phyloP scores from a whole-genome alignment of 2,113 vertebrate genomes.

The Oncorhynchus kisutch region DNA sequence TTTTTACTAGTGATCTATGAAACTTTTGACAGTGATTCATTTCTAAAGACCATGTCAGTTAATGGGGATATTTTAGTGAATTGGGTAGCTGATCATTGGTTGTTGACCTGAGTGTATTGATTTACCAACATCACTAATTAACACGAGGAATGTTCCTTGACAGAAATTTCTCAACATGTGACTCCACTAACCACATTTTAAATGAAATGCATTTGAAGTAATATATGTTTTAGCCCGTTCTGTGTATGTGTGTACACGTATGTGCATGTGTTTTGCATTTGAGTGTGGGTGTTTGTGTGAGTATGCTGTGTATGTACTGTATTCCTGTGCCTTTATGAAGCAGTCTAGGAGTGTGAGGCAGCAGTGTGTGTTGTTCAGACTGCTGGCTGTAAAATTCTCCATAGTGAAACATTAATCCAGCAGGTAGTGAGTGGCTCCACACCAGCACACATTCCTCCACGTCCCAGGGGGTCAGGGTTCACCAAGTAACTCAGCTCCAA shows the following conservation, averaged over 20 bases:
- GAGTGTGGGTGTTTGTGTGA: no score
- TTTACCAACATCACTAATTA: background rate
- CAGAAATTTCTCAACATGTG: no score
- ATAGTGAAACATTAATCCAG: slow-evolving; percentile 32
- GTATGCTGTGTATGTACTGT: no score
- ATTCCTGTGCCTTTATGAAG: background rate
- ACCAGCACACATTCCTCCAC: slow-evolving; percentile 23
- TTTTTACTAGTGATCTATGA: no score
- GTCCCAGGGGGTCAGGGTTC: slow-evolving; percentile 19
- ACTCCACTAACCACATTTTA: no score
- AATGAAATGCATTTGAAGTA: no score
- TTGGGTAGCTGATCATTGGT: background rate
- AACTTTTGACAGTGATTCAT: no score
- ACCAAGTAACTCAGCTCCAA: background rate
- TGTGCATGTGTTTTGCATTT: background rate
- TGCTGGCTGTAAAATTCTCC: background rate
- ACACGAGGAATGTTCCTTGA: no score
- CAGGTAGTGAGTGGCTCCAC: slow-evolving; percentile 7
- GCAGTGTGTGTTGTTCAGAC: background rate
- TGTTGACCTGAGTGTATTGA: background rate
- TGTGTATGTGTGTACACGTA: background rate
- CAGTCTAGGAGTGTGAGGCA: background rate
- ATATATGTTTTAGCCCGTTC: no score
- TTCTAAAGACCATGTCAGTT: no score
- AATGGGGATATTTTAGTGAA: no score